These are phyloP conservation scores for Phalacrocorax pelagicus DNA, from an alignment of 2,113 vertebrate genomes.

Conservation along the genomic window DNA sequence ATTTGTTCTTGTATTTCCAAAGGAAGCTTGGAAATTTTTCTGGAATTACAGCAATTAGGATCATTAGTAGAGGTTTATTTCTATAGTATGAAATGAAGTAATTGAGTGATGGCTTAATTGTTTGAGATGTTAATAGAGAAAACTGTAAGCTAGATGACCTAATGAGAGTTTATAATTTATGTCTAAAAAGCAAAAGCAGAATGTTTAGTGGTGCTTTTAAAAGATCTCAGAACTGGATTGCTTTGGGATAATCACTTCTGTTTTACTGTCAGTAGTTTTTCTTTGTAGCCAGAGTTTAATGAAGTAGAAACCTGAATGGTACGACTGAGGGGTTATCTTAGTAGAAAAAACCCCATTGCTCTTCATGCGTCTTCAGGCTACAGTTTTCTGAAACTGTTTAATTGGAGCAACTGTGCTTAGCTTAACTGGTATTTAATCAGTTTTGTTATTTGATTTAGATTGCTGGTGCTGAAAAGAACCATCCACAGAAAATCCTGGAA, in stretches of 20 bases:
- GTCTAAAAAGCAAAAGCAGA: neutral
- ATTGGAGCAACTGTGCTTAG: neutral
- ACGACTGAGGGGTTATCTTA: neutral
- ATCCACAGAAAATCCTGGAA: neutral
- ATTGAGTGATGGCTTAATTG: neutral
- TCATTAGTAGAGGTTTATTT: neutral
- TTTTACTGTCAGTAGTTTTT: neutral
- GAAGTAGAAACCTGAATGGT: neutral
- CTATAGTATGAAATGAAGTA: neutral
- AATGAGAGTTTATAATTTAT: neutral
- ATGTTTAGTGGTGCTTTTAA: neutral
- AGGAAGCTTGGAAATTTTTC: neutral
- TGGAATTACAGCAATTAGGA: neutral
- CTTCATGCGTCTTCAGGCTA: neutral
- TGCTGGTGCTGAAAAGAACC: neutral
- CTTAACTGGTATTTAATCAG: neutral
- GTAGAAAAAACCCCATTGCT: neutral
- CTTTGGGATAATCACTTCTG: neutral
- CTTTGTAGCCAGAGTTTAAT: neutral
- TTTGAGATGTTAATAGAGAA: neutral
- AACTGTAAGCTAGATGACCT: neutral
- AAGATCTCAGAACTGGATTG: neutral
- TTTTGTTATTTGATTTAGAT: constrained; percentile 4
- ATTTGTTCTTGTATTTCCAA: neutral
- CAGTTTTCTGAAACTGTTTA: neutral